Conservation (phyloP, 2,888 invertebrate genomes). For the Dolomedes plantarius region DNA sequence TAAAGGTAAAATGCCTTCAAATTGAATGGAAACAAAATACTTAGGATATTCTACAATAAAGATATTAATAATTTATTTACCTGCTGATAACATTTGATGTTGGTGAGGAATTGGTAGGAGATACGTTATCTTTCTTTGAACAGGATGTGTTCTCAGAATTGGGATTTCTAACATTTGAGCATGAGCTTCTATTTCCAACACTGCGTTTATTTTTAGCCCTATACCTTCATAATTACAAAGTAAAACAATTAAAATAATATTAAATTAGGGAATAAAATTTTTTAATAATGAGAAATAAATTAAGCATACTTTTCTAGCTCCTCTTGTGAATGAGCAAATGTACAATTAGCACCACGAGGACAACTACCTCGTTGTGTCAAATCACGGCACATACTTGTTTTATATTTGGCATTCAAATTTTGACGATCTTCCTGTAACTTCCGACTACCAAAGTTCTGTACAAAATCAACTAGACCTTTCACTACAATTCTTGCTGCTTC, state of each 20-base stretch:
- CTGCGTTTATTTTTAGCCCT: conserved; percentile 63
- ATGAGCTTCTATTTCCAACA: conserved; percentile 21
- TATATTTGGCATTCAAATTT: conserved; percentile 84
- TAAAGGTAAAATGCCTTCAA: too few relatives aligned
- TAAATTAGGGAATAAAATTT: background rate
- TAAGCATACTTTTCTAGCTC: conserved; percentile 87
- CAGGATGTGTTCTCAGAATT: conserved; percentile 31
- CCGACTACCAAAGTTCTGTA: conserved; percentile 84
- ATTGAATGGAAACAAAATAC: too few relatives aligned
- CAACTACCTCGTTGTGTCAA: conserved; percentile 87
- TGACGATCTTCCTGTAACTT: conserved; percentile 75
- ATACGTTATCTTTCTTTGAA: conserved; percentile 23
- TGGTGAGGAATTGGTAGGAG: conserved; percentile 22
- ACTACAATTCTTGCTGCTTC: conserved; percentile 81
- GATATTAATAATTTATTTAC: too few relatives aligned
- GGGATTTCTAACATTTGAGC: conserved; percentile 23
- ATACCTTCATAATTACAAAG: conserved; percentile 7
- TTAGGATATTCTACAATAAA: too few relatives aligned
- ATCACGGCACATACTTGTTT: conserved; percentile 93
- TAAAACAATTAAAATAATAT: background rate
- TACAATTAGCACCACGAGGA: conserved; percentile 90
- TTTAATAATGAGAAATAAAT: background rate
- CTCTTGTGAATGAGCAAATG: conserved; percentile 93
- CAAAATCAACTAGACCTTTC: conserved; percentile 86
- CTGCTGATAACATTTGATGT: background rate